Evolutionary conservation across 1,140 invertebrate genomes (phyloP), one percentile per base, ranked within the genome.

Genomic region (Amphibalanus amphitrite): DNA sequence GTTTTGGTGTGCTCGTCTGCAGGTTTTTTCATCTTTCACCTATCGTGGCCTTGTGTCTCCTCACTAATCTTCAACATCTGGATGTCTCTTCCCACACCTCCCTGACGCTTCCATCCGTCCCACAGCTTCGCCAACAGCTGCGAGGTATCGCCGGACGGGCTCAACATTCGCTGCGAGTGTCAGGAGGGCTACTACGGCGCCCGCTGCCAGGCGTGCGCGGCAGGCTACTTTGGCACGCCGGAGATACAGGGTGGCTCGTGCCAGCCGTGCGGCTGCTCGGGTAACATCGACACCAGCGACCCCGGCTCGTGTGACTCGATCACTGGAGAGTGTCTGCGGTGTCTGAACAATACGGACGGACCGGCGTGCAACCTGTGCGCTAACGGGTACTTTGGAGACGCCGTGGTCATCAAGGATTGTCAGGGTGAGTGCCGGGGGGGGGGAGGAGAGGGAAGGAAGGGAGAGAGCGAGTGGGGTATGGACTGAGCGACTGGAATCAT

Each of bases 301-400:
- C 85, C 88, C 0, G 85, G 83, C 6, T 87, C 92, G 0, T 98
- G 95, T 77, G 89, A 97, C 79, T 90, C 90, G 0, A 83, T 90
- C n/a, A 92, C 88, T 0, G 95, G 95, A 0, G 85, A 90, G 74
- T 98, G 95, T 78, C 79, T 93, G 20, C 85, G 86, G 70, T 98
- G 95, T 78, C 82, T 95, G 68, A 92, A 95, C 77, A 94, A 97
- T 76, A 95, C 95, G 0, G 90, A 85, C 67, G 97, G 97, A 0
- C 80, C 86, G 30, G 87, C 89, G 0, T 99, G 97, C 79, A 88
- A 93, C 75, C 80, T 90, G 0, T 99, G 97, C 83, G 87, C 86
- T 0, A 89, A 90, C 1, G 93, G 94, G 23, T 98, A 85, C 81
- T 97, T 86, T 79, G 97, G 96, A 25, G 93, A 98, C 79, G 93